A percentile compares a stretch with the other conserved stretches of the same genome.
These are phyloP conservation scores for Trichomalopsis sarcophagae DNA, from an alignment of 1,140 invertebrate genomes.

Conservation along the genomic window DNA sequence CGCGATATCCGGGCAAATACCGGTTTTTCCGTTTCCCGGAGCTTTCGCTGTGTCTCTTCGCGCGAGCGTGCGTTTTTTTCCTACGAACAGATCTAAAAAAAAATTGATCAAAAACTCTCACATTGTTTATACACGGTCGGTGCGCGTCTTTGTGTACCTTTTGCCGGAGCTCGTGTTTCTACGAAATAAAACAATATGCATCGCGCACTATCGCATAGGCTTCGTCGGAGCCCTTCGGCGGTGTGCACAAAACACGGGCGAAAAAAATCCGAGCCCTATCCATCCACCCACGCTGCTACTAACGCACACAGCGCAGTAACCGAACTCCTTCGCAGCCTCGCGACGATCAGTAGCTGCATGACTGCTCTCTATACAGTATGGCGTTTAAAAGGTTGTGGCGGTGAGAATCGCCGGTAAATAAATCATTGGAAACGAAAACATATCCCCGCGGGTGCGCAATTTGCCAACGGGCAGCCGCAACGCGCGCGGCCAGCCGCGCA, in stretches of 20 bases:
- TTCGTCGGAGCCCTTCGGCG: neutral
- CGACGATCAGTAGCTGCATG: neutral
- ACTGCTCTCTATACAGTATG: neutral
- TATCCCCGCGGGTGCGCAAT: conserved; percentile 73
- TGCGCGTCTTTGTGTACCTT: neutral
- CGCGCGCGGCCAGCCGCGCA: conserved; percentile 61
- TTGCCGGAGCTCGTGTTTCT: neutral
- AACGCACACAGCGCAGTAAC: neutral
- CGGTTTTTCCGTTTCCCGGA: neutral
- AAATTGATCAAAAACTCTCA: neutral
- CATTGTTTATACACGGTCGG: neutral
- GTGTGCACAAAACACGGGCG: neutral
- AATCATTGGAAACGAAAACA: conserved; percentile 76
- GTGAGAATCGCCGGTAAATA: conserved; percentile 59
- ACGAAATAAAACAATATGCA: neutral
- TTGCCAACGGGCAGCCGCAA: conserved; percentile 73
- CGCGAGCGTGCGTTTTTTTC: neutral
- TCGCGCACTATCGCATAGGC: neutral
- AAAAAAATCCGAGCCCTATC: neutral
- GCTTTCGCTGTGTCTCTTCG: neutral
- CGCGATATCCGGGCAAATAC: neutral
- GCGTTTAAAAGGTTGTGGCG: neutral
- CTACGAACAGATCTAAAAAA: neutral
- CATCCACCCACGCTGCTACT: neutral
- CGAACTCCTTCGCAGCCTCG: neutral